These are phyloP conservation scores for Magallana angulata DNA, from an alignment of 1,140 invertebrate genomes.

Conservation along the genomic window DNA sequence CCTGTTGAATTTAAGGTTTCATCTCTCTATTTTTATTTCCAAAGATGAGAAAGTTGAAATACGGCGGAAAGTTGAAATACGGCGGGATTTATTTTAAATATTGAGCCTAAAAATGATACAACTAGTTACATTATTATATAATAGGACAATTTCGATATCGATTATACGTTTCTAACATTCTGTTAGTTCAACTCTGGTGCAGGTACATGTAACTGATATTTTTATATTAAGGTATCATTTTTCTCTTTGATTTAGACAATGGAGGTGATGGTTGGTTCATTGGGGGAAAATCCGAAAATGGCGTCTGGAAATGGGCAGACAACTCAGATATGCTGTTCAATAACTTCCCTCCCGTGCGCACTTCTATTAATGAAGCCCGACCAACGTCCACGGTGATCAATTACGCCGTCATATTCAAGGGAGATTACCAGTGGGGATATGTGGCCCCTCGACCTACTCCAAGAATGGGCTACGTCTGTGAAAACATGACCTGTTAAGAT, in stretches of 20 bases:
- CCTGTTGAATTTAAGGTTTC: too few species aligned
- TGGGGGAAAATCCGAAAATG: neutral
- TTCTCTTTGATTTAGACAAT: neutral
- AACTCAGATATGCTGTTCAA: neutral
- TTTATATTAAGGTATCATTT: too few species aligned
- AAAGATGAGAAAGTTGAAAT: too few species aligned
- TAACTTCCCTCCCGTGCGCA: neutral
- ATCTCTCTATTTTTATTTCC: too few species aligned
- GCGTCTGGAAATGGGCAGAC: neutral
- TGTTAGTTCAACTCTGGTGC: too few species aligned
- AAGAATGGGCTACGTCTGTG: neutral
- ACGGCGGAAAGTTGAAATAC: too few species aligned
- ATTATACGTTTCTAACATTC: too few species aligned
- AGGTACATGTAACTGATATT: too few species aligned
- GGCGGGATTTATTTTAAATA: too few species aligned
- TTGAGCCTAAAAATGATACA: too few species aligned
- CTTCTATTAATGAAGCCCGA: neutral
- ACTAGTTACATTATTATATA: too few species aligned
- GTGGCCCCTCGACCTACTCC: neutral
- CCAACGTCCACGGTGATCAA: neutral
- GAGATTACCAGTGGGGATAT: neutral
- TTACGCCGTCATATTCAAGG: neutral
- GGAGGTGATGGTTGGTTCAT: neutral
- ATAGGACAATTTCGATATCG: too few species aligned
- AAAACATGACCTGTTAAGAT: neutral